phyloP scores from a whole-genome alignment of 2,113 vertebrate species.

The Pelecanoides urinatrix region DNA sequence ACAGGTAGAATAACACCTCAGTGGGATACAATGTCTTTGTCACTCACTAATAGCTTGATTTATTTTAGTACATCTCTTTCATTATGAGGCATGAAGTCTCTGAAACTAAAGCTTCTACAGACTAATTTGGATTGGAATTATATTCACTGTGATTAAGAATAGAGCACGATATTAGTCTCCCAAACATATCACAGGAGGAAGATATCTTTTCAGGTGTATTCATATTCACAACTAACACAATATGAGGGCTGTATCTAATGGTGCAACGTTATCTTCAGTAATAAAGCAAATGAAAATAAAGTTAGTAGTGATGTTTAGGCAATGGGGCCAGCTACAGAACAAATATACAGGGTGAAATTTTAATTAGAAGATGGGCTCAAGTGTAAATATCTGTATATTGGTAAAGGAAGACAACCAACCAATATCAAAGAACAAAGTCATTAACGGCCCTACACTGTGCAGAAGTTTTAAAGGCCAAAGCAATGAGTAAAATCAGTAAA shows the following conservation, averaged over 20 bases:
- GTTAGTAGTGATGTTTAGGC: not conserved
- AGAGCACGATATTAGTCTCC: not conserved
- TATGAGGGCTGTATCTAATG: not conserved
- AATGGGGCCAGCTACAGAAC: not conserved
- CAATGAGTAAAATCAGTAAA: not conserved
- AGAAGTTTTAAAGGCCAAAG: not conserved
- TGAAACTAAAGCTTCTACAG: not conserved
- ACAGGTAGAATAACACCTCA: not conserved
- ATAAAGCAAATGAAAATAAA: not conserved
- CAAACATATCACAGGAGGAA: not conserved
- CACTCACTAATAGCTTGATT: not conserved
- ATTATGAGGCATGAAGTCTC: not conserved
- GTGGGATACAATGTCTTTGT: not conserved
- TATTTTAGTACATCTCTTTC: slow-evolving; percentile 17
- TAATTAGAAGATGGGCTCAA: not conserved
- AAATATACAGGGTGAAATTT: not conserved
- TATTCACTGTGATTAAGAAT: not conserved
- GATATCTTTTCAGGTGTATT: not conserved
- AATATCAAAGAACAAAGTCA: not conserved
- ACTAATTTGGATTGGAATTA: not conserved
- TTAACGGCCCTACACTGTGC: not conserved
- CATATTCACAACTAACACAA: not conserved
- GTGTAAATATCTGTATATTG: not conserved
- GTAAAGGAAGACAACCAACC: not conserved
- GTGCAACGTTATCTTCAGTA: not conserved